Conservation (phyloP, 2,888 invertebrate genomes). For the Habrosyne pyritoides region DNA sequence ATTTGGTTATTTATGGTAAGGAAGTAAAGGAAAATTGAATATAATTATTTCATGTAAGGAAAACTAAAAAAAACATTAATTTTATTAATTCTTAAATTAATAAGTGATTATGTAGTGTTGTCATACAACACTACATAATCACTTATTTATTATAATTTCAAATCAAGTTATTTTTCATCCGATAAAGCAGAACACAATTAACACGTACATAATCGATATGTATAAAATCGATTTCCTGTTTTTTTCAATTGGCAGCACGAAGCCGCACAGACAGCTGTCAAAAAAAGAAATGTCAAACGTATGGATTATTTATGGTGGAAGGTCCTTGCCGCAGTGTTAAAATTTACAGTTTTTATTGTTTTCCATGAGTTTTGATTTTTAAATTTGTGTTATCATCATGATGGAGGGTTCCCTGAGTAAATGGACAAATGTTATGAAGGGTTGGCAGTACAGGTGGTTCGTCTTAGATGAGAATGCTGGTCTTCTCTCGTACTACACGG, state of each 20-base stretch:
- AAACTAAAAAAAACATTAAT: too few species aligned
- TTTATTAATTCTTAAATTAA: too few species aligned
- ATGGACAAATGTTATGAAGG: slow-evolving; percentile 99
- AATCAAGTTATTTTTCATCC: too few species aligned
- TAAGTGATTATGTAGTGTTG: too few species aligned
- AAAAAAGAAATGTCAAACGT: slow-evolving; percentile 64
- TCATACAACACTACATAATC: too few species aligned
- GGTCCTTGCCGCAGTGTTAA: slow-evolving; percentile 60
- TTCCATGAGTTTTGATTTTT: slow-evolving; percentile 65
- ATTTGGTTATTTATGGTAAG: too few species aligned
- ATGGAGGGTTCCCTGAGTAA: slow-evolving; percentile 98
- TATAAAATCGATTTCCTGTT: slow-evolving; percentile 19
- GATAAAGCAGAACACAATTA: too few species aligned
- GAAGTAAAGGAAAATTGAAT: too few species aligned
- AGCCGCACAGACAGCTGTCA: slow-evolving; percentile 45
- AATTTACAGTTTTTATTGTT: slow-evolving; percentile 69
- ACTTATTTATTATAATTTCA: not conserved
- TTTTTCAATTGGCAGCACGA: slow-evolving; percentile 46
- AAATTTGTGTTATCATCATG: slow-evolving; percentile 69
- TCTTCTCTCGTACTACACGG: slow-evolving; percentile 98
- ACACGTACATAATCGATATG: slow-evolving; percentile 11
- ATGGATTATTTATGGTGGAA: slow-evolving; percentile 74
- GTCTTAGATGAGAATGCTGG: slow-evolving; percentile 98
- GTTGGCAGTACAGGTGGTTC: slow-evolving; percentile 99
- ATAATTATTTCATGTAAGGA: too few species aligned